phyloP scores from a whole-genome alignment of 2,113 vertebrate species.

The Dunckerocampus dactyliophorus region DNA sequence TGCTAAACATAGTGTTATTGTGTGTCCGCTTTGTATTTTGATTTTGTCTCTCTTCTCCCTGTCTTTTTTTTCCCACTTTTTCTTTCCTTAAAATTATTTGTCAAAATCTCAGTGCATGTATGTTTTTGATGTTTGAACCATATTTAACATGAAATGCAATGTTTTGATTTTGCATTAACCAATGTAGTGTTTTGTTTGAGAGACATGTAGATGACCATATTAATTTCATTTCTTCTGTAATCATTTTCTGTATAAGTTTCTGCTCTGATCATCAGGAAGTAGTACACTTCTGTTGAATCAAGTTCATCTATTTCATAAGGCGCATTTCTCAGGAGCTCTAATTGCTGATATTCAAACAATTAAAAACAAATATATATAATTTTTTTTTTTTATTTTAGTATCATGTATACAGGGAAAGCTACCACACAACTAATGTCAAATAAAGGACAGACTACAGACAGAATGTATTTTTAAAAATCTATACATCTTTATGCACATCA shows the following conservation, averaged over 20 bases:
- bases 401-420: constrained; percentile 29
- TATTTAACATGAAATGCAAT: constrained; percentile 66
- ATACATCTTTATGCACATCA: constrained; percentile 43
- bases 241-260: constrained; percentile 71
- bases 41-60: constrained; percentile 45
- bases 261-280: constrained; percentile 58
- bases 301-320: constrained; percentile 56
- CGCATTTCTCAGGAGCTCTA: constrained; percentile 45
- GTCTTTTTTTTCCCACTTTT: constrained; percentile 38
- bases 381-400: constrained; percentile 8
- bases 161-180: constrained; percentile 71
- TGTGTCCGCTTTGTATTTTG: constrained; percentile 58
- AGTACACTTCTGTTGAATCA: constrained; percentile 55
- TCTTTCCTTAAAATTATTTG: constrained; percentile 48
- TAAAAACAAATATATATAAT: constrained; percentile 4
- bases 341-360: constrained; percentile 39
- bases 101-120: constrained; percentile 61
- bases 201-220: constrained; percentile 70
- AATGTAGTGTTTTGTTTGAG: constrained; percentile 73
- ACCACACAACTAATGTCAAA: constrained; percentile 16
- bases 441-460: constrained; percentile 6
- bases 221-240: constrained; percentile 72
- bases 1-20: constrained; percentile 67
- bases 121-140: constrained; percentile 60
- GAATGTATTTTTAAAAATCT: background rate